A percentile compares a stretch with the other conserved stretches of the same genome.
These are phyloP conservation scores for Ovis canadensis DNA, from an alignment of 2,113 vertebrate genomes.

Conservation along the genomic window DNA sequence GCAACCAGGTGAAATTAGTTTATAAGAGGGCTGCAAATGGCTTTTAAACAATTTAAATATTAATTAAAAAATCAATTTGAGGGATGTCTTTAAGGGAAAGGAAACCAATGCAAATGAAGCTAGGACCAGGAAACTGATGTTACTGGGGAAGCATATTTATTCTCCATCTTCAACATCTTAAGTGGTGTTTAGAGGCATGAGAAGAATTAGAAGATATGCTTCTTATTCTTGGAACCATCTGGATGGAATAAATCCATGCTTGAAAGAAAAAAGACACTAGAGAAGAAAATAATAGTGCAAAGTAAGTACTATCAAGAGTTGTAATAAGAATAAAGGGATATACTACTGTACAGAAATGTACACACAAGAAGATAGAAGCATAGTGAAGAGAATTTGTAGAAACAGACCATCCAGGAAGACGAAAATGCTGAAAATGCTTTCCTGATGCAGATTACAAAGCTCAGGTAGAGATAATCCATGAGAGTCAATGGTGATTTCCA, in stretches of 20 bases:
- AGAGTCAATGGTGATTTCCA: neutral
- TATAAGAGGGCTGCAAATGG: neutral
- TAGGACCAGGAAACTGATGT: neutral
- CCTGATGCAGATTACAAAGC: neutral
- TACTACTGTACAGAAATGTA: neutral
- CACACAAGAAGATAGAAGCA: neutral
- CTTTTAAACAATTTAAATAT: constrained; percentile 33
- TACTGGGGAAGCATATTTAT: constrained; percentile 13
- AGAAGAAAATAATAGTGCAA: constrained; percentile 33
- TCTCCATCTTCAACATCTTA: constrained; percentile 11
- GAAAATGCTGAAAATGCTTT: neutral
- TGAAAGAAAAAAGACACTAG: constrained; percentile 2
- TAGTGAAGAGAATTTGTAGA: neutral
- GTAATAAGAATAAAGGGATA: neutral
- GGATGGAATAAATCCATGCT: constrained; percentile 53
- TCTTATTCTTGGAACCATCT: constrained; percentile 46
- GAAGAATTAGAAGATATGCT: constrained; percentile 27
- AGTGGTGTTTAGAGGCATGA: constrained; percentile 37
- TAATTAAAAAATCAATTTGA: constrained; percentile 34
- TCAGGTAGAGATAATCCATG: neutral
- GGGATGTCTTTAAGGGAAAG: neutral
- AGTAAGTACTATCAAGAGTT: neutral
- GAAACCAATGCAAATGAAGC: constrained; percentile 35
- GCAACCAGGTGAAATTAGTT: neutral
- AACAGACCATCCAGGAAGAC: neutral